Conservation (phyloP, 2,113 vertebrate species). For the Odontophorus gujanensis region DNA sequence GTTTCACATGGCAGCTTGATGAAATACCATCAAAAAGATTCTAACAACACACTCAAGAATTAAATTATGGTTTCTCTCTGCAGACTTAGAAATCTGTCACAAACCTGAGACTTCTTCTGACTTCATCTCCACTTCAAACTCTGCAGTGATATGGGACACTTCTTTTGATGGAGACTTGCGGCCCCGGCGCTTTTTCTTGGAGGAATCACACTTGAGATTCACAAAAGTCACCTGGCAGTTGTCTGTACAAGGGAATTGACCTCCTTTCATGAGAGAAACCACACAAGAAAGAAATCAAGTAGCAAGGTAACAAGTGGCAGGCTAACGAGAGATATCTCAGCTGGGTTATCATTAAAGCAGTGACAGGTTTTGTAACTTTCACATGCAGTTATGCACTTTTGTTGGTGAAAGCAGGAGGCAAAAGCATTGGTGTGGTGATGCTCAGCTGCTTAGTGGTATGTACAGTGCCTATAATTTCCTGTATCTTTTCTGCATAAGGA, state of each 20-base stretch:
- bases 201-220: conserved; percentile 94
- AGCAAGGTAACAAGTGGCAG: neutral
- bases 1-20: neutral
- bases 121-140: conserved; percentile 94
- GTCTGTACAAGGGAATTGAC: conserved; percentile 86
- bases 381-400: neutral
- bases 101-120: conserved; percentile 90
- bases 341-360: neutral
- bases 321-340: neutral
- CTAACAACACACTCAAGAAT: neutral
- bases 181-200: conserved; percentile 91
- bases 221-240: conserved; percentile 92
- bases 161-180: conserved; percentile 94
- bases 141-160: conserved; percentile 92
- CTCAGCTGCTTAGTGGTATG: neutral
- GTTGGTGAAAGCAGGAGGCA: neutral
- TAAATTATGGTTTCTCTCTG: neutral
- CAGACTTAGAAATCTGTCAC: conserved; percentile 16
- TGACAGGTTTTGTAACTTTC: neutral
- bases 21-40: neutral
- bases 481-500: neutral
- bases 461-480: neutral
- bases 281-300: conserved; percentile 6
- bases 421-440: neutral
- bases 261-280: conserved; percentile 59